These are phyloP conservation scores for Lemur catta DNA, from an alignment of 2,797 vertebrate genomes.

Conservation along the genomic window DNA sequence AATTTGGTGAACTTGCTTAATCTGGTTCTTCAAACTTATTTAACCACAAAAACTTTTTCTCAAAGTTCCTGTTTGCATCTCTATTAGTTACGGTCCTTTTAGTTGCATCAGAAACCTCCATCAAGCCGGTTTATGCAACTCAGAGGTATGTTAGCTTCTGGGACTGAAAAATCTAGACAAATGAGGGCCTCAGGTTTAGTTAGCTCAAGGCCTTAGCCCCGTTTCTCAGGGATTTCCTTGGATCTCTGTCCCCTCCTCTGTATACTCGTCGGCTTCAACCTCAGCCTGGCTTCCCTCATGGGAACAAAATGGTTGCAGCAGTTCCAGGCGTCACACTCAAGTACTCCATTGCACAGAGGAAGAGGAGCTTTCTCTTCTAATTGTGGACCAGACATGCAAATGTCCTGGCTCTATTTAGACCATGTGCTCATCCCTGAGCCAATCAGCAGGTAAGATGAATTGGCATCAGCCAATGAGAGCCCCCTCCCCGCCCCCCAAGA, in stretches of 20 bases:
- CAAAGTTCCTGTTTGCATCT: slow-evolving; percentile 27
- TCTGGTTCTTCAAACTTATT: not conserved
- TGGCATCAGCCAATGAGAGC: not conserved
- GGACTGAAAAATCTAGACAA: not conserved
- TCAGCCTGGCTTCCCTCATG: not conserved
- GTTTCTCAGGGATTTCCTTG: not conserved
- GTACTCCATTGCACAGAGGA: not conserved
- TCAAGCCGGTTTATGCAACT: not conserved
- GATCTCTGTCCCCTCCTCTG: not conserved
- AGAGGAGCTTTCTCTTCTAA: not conserved
- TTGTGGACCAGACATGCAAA: not conserved
- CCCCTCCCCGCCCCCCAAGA: not conserved
- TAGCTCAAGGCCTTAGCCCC: not conserved
- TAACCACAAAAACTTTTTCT: not conserved
- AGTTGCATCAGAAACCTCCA: not conserved
- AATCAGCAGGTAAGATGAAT: not conserved
- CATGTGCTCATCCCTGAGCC: not conserved
- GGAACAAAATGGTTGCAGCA: not conserved
- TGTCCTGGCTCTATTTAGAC: not conserved
- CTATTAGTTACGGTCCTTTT: not conserved
- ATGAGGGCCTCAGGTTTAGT: not conserved
- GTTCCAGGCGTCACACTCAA: not conserved
- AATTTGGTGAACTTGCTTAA: not conserved
- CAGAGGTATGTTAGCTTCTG: not conserved
- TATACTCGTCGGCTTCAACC: not conserved